Base-by-base conservation (phyloP, 1,140 invertebrate species). In the Heliconius hewitsoni region DNA sequence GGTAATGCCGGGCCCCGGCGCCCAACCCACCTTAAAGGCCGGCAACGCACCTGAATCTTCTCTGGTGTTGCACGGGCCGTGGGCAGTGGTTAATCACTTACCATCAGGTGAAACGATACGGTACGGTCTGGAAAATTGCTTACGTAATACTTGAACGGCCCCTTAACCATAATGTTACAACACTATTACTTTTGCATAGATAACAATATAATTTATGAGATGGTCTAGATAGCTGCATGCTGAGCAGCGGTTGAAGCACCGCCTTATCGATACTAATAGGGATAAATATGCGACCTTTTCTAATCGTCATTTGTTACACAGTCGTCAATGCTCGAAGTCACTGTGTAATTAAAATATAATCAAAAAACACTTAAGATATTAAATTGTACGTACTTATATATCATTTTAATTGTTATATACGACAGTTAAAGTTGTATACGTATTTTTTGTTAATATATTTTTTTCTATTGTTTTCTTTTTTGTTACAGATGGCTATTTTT, bases 181-280 rank as follows among this genome's bases (percentile, higher is more conserved):
- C 23, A 66, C 27, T 66, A 60, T 30, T 13, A 66, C 60, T 13
- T 27, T 30, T 66, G n/a, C 16, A 27, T 27, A 16, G 60, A 66
- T 66, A 66, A 66, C 19, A 57, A 11, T n/a, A 34, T 71, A 75
- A 60, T 57, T 57, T 66, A 42, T 57, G 52, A 83, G 39, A 79
- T 81, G 78, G 16, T 81, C 78, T 18, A 81, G 76, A 81, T 81
- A 81, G 50, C 5, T 52, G 8, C 80, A 46, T 72, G 73, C 76
- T 81, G 80, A n/a, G 76, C 60, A 18, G 37, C 19, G 23, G 73
- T 81, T 70, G 72, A 60, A 71, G 39, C 42, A 71, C 70, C 55
- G 16, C 11, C 60, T 66, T 66, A 66, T 66, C 23, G 27, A 66
- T 11, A 16, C 23, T 66, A 66, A 66, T 27, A 30, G 8, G 23